Conservation (phyloP, 2,113 vertebrate genomes). For the Phrynosoma blainvillii region DNA sequence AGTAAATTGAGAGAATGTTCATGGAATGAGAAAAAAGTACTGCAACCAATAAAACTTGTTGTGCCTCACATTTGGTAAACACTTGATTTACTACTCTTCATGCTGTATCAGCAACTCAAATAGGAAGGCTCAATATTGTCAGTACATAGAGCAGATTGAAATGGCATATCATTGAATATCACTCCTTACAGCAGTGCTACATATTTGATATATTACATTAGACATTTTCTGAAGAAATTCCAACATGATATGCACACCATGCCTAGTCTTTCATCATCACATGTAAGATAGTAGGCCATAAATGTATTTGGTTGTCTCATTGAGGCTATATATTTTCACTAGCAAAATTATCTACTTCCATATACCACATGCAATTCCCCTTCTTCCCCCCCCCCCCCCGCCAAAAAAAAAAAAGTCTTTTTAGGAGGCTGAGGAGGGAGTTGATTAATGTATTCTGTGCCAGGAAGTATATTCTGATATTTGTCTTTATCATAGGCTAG, state of each 20-base stretch:
- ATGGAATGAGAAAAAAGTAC: background rate
- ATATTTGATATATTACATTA: constrained; percentile 2
- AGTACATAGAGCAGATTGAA: background rate
- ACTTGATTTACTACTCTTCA: background rate
- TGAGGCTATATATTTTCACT: background rate
- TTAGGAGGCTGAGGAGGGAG: background rate
- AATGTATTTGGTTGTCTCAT: constrained; percentile 20
- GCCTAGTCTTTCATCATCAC: constrained; percentile 6
- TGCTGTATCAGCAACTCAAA: background rate
- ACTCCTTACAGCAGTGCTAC: background rate
- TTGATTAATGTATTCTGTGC: background rate
- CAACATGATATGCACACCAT: constrained; percentile 7
- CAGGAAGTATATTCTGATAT: background rate
- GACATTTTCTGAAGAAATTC: constrained; percentile 19
- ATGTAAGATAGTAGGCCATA: constrained; percentile 5
- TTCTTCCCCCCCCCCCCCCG: too few relatives aligned
- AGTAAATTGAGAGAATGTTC: background rate
- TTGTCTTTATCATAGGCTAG: background rate
- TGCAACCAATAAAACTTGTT: background rate
- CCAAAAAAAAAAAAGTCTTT: background rate
- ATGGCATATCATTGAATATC: background rate
- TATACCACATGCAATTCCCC: background rate
- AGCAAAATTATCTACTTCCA: background rate
- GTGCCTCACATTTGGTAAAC: background rate
- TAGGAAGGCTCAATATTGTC: background rate